These are phyloP conservation scores for Cenopis cana DNA, from an alignment of 2,888 invertebrate species.

Conservation along the genomic window DNA sequence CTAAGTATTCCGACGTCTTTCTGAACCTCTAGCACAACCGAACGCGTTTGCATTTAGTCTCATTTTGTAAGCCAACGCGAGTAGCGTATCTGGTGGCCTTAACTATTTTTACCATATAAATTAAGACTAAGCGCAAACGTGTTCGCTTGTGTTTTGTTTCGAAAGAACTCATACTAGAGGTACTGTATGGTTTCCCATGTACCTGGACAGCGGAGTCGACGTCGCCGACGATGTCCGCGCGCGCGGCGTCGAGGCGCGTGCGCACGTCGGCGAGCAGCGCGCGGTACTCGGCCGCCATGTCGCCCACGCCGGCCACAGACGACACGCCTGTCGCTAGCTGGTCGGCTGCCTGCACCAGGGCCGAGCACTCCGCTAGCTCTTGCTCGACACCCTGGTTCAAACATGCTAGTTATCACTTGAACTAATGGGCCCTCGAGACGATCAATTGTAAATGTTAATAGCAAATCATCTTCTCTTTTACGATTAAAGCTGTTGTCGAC, in stretches of 20 bases:
- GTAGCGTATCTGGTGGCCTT: too few relatives aligned
- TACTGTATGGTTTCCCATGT: conserved; percentile 17
- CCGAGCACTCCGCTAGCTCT: conserved; percentile 70
- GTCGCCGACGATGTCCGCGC: conserved; percentile 70
- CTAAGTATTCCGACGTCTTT: too few relatives aligned
- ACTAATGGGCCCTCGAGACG: not conserved
- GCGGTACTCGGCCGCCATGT: conserved; percentile 75
- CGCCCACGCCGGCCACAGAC: conserved; percentile 61
- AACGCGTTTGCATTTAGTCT: too few relatives aligned
- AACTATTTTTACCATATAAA: too few relatives aligned
- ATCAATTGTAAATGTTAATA: too few relatives aligned
- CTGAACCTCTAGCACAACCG: too few relatives aligned
- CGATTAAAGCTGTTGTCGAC: too few relatives aligned
- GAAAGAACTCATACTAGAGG: too few relatives aligned
- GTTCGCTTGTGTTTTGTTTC: too few relatives aligned
- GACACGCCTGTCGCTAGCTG: conserved; percentile 62
- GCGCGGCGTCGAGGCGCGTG: conserved; percentile 66
- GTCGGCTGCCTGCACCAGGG: conserved; percentile 71
- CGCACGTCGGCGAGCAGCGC: conserved; percentile 71
- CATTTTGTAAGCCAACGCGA: too few relatives aligned
- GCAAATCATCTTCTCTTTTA: too few relatives aligned
- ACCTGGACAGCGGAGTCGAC: conserved; percentile 79
- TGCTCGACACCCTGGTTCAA: conserved; percentile 67
- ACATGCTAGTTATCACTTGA: not conserved
- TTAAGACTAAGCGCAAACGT: too few relatives aligned